phyloP scores from a whole-genome alignment of 2,888 invertebrate genomes.

The Euphydryas editha region DNA sequence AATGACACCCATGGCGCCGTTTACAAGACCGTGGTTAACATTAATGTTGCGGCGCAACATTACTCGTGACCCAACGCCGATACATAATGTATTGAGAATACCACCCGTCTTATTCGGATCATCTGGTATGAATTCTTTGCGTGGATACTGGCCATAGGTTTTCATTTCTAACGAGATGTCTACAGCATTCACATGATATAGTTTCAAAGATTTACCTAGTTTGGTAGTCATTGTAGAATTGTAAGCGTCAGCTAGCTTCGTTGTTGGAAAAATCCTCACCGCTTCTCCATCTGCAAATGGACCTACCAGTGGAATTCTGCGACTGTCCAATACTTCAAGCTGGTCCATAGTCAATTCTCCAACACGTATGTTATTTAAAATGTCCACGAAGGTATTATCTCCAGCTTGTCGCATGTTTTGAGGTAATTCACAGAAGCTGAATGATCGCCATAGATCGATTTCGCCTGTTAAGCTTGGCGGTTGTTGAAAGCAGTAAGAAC shows the following conservation, averaged over 20 bases:
- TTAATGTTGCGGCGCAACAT: conserved; percentile 5
- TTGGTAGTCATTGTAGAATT: not conserved
- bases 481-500: not conserved
- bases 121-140: not conserved
- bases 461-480: not conserved
- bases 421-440: not conserved
- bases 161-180: not conserved
- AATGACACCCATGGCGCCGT: conserved; percentile 11
- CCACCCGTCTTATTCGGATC: not conserved
- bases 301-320: not conserved
- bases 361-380: conserved; percentile 2
- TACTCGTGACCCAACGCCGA: not conserved
- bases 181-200: not conserved
- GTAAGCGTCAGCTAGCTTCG: conserved; percentile 1
- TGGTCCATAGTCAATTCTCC: not conserved
- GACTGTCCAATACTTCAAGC: not conserved
- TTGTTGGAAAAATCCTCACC: conserved; percentile 4
- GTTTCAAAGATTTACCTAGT: not conserved
- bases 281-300: conserved; percentile 6
- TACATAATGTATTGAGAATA: not conserved
- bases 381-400: not conserved
- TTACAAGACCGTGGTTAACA: conserved; percentile 3
- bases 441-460: not conserved
- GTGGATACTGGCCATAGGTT: not conserved
- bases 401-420: conserved; percentile 1